phyloP scores from a whole-genome alignment of 2,888 invertebrate genomes.

The Paralinhomoeus sp. region DNA sequence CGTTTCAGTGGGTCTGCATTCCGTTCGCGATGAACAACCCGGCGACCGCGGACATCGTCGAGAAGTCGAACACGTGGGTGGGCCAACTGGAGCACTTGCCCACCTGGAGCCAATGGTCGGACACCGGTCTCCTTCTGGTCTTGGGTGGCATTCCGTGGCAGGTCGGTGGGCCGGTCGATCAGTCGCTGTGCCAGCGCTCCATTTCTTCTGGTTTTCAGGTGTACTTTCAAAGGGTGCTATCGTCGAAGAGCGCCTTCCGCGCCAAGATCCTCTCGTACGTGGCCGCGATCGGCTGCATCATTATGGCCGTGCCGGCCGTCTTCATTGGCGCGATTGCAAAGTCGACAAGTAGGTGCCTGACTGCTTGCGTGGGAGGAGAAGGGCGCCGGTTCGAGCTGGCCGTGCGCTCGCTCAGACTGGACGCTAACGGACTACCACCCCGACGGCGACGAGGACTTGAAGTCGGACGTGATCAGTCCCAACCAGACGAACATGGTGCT shows the following conservation, averaged over 20 bases:
- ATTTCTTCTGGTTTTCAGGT: constrained; percentile 37
- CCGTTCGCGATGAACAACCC: constrained; percentile 77
- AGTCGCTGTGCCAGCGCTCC: not conserved
- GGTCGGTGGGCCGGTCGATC: constrained; percentile 30
- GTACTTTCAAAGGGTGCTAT: constrained; percentile 88
- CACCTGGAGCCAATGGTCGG: constrained; percentile 58
- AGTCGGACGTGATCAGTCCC: constrained; percentile 17
- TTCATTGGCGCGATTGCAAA: constrained; percentile 89
- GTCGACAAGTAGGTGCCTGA: constrained; percentile 46
- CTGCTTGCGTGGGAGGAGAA: not conserved
- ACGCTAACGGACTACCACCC: constrained; percentile 54
- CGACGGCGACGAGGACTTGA: constrained; percentile 22
- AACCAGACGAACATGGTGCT: constrained; percentile 71
- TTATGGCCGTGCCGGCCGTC: constrained; percentile 91
- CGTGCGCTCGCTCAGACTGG: constrained; percentile 46
- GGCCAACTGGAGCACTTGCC: constrained; percentile 44
- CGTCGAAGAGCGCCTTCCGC: constrained; percentile 72
- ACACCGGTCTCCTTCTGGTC: constrained; percentile 61
- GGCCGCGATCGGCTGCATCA: constrained; percentile 75
- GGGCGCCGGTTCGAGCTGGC: too few species aligned
- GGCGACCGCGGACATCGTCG: constrained; percentile 50
- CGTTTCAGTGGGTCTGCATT: constrained; percentile 87
- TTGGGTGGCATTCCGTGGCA: constrained; percentile 97
- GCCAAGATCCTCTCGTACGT: constrained; percentile 85
- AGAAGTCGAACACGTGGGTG: constrained; percentile 53